Conservation (phyloP, 1,140 invertebrate species). For the Bombus haemorrhoidalis region DNA sequence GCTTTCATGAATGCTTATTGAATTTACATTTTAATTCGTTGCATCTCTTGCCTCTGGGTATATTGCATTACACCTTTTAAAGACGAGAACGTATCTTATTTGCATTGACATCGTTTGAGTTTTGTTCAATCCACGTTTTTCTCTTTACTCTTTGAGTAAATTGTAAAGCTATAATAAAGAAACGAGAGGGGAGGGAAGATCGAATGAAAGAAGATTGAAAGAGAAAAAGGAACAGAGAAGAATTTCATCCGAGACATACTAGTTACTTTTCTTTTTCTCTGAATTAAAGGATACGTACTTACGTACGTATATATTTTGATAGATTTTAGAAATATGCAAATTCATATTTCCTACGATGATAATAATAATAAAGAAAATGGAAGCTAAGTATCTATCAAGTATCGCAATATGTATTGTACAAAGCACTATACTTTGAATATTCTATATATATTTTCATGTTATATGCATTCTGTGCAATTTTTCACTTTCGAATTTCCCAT, state of each 20-base stretch:
- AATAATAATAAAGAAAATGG: background rate
- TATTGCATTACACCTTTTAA: slow-evolving; percentile 12
- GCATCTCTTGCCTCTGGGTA: background rate
- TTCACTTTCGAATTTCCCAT: too few relatives aligned
- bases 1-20: background rate
- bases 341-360: background rate
- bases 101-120: slow-evolving; percentile 34
- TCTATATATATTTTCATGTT: too few relatives aligned
- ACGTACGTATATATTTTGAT: too few relatives aligned
- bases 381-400: background rate
- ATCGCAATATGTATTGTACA: too few relatives aligned
- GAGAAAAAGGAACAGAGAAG: too few relatives aligned
- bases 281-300: too few relatives aligned
- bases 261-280: too few relatives aligned
- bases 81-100: slow-evolving; percentile 1
- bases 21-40: slow-evolving; percentile 41
- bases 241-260: too few relatives aligned
- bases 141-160: background rate
- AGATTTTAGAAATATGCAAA: too few relatives aligned
- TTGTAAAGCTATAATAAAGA: background rate
- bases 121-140: slow-evolving; percentile 7
- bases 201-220: background rate
- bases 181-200: background rate
- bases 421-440: too few relatives aligned
- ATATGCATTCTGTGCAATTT: too few relatives aligned